Evolutionary conservation across 2,888 invertebrate species (phyloP).

Genomic region (Drosophila atroscutellata): DNA sequence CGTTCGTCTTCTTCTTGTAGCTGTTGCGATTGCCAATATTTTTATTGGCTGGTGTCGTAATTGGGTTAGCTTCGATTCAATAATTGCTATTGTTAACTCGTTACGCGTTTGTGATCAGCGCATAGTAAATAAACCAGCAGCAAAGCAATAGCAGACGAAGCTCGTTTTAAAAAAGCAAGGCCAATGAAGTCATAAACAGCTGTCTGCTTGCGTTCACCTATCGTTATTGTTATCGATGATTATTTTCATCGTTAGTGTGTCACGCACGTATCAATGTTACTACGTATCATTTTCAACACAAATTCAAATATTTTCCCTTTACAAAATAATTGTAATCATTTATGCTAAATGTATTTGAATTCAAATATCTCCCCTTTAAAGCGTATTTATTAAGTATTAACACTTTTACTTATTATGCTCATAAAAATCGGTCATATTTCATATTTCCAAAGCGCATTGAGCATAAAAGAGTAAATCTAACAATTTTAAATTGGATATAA

Average conservation of each 20-base stretch:
- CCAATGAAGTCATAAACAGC: constrained; percentile 51
- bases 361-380: neutral
- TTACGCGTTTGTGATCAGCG: constrained; percentile 23
- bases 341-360: neutral
- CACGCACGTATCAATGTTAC: neutral
- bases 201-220: constrained; percentile 18
- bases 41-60: constrained; percentile 41
- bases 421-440: too few relatives aligned
- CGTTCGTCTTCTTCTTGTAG: constrained; percentile 11
- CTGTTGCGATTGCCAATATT: constrained; percentile 6
- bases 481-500: too few relatives aligned
- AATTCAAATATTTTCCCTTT: neutral
- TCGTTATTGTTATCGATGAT: constrained; percentile 12
- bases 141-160: constrained; percentile 25
- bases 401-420: too few relatives aligned
- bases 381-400: neutral
- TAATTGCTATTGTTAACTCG: constrained; percentile 9
- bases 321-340: neutral
- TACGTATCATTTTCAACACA: neutral
- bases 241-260: neutral
- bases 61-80: constrained; percentile 13
- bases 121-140: constrained; percentile 52
- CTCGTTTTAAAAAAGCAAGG: constrained; percentile 47
- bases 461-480: too few relatives aligned
- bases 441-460: too few relatives aligned